Evolutionary conservation across 1,140 invertebrate genomes (phyloP).

Genomic region (Aphis gossypii): DNA sequence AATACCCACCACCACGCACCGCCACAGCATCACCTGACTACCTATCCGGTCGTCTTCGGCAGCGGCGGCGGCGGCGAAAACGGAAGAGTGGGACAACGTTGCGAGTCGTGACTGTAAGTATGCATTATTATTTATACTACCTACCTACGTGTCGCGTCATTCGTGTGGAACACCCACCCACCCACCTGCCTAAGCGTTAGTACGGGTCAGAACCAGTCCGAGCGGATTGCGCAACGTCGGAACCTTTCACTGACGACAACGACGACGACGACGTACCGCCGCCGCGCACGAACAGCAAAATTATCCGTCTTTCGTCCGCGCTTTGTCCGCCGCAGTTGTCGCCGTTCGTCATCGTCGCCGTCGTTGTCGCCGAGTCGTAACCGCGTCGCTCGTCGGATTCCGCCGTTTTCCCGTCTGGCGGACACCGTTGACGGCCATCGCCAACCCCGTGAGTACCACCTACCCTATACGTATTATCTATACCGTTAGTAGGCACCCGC

Average conservation of each 20-base stretch:
- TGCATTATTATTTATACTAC: no score
- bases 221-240: neutral
- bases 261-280: neutral
- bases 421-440: neutral
- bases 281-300: neutral
- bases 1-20: neutral
- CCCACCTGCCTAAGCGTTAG: neutral
- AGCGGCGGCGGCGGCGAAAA: neutral
- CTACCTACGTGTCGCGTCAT: neutral
- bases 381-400: neutral
- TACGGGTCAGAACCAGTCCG: neutral
- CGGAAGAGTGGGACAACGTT: neutral
- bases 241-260: neutral
- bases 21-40: neutral
- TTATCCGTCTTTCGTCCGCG: neutral
- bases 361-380: neutral
- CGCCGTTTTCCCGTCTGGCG: neutral
- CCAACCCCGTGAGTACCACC: neutral
- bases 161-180: neutral
- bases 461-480: neutral
- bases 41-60: neutral
- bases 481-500: neutral
- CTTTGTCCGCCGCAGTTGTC: neutral
- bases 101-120: neutral
- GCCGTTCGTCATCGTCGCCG: neutral